These are phyloP conservation scores for Peromyscus polionotus DNA, from an alignment of 2,113 vertebrate species.

Conservation along the genomic window DNA sequence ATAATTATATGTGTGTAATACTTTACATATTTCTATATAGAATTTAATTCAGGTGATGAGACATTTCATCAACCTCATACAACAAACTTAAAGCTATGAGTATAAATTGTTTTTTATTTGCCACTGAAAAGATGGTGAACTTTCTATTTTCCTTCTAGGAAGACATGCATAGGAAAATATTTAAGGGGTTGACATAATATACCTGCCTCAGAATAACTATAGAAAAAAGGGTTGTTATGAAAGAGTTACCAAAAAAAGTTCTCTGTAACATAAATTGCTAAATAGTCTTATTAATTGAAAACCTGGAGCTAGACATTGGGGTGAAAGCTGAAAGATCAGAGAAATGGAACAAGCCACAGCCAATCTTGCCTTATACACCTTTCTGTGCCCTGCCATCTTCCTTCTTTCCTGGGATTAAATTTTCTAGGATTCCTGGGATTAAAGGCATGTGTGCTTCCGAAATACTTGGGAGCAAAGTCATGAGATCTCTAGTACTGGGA, in stretches of 20 bases:
- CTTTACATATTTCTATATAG: not conserved
- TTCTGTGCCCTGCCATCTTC: too few species aligned
- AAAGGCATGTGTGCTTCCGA: too few species aligned
- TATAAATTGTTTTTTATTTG: not conserved
- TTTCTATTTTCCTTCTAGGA: not conserved
- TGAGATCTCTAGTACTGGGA: too few species aligned
- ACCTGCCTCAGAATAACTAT: not conserved
- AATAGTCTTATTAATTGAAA: too few species aligned
- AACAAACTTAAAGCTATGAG: not conserved
- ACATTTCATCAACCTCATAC: not conserved
- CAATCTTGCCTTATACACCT: too few species aligned
- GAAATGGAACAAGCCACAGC: too few species aligned
- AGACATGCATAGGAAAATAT: not conserved
- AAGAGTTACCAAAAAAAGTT: not conserved
- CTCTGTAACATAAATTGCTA: too few species aligned
- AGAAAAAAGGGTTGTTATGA: not conserved
- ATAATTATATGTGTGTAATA: not conserved
- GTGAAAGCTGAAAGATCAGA: too few species aligned
- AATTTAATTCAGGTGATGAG: not conserved
- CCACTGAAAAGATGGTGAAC: not conserved
- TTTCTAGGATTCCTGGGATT: too few species aligned
- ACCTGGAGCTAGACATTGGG: too few species aligned
- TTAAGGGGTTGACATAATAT: not conserved
- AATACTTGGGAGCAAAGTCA: too few species aligned
- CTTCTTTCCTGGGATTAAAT: too few species aligned